Evolutionary conservation across 64 coral and sea anemone genomes (phyloP).

Genomic region (Stichodactyla mertensii): DNA sequence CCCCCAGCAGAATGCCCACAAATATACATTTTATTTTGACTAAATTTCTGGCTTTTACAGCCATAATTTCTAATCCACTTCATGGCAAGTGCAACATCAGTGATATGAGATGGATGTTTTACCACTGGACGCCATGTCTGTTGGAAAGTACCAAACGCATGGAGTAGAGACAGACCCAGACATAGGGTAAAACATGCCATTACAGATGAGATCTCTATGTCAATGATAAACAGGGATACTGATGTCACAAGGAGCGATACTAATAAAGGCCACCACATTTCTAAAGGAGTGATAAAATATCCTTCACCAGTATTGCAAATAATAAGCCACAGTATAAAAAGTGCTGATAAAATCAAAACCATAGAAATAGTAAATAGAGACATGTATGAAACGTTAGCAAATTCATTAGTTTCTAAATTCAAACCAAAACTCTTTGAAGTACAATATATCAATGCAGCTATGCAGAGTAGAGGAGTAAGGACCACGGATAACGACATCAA

Average conservation of each 20-base stretch:
- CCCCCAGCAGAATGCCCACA: conserved; percentile 65
- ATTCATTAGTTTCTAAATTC: not conserved
- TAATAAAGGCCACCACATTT: conserved; percentile 28
- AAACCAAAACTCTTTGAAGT: not conserved
- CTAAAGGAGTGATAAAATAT: conserved; percentile 20
- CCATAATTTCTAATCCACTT: conserved; percentile 35
- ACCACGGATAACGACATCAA: conserved; percentile 26
- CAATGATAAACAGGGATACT: conserved; percentile 10
- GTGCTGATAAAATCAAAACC: not conserved
- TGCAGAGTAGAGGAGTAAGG: conserved; percentile 38
- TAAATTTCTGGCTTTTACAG: not conserved
- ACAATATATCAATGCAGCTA: not conserved
- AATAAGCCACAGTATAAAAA: conserved; percentile 38
- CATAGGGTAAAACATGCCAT: conserved; percentile 45
- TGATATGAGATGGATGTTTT: conserved; percentile 44
- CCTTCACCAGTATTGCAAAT: conserved; percentile 36
- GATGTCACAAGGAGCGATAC: conserved; percentile 19
- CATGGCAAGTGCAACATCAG: conserved; percentile 36
- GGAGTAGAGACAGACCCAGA: conserved; percentile 23
- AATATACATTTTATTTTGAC: conserved; percentile 13
- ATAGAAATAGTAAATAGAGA: not conserved
- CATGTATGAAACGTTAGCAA: not conserved
- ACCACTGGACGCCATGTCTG: conserved; percentile 22
- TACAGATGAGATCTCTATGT: conserved; percentile 29
- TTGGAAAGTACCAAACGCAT: conserved; percentile 39